A percentile compares a stretch with the other conserved stretches of the same genome.
phyloP scores from a whole-genome alignment of 2,888 invertebrate species.

The Cataglyphis rosenhaueri region DNA sequence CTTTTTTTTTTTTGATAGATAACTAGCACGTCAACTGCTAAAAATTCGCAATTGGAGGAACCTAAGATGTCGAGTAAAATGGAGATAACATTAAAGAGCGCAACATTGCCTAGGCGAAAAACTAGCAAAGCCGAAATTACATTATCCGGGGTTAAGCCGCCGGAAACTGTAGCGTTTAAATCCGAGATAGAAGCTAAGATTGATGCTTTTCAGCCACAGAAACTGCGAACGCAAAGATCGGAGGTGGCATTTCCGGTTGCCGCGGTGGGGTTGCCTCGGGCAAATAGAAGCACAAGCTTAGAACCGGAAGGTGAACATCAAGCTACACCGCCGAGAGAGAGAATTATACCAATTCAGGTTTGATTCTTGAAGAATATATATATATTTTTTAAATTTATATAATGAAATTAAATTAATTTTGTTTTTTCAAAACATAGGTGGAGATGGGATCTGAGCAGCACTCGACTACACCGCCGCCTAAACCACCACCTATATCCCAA shows the following conservation, averaged over 20 bases:
- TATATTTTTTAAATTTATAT: background rate
- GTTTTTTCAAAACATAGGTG: constrained; percentile 68
- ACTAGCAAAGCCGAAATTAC: constrained; percentile 89
- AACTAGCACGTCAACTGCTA: constrained; percentile 31
- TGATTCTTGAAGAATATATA: background rate
- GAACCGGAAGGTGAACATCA: constrained; percentile 86
- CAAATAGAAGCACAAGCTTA: constrained; percentile 86
- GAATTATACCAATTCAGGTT: constrained; percentile 89
- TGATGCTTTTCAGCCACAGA: constrained; percentile 83
- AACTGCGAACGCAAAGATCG: constrained; percentile 86
- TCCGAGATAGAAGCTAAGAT: constrained; percentile 83
- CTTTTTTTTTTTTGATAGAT: constrained; percentile 25
- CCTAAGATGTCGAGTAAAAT: constrained; percentile 88
- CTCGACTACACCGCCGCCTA: constrained; percentile 85
- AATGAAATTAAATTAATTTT: constrained; percentile 6
- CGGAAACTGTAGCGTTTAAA: constrained; percentile 78
- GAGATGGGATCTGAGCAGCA: constrained; percentile 82
- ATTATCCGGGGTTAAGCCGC: constrained; percentile 85
- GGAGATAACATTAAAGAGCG: constrained; percentile 89
- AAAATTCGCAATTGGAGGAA: constrained; percentile 72
- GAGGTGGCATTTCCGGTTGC: constrained; percentile 88
- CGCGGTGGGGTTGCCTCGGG: constrained; percentile 81
- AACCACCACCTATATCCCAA: constrained; percentile 85
- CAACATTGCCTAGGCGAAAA: constrained; percentile 89
- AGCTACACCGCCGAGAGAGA: constrained; percentile 86